Evolutionary conservation across 2,888 invertebrate genomes (phyloP), one percentile per base, ranked within the genome.

Genomic region (Calameuta filiformis): DNA sequence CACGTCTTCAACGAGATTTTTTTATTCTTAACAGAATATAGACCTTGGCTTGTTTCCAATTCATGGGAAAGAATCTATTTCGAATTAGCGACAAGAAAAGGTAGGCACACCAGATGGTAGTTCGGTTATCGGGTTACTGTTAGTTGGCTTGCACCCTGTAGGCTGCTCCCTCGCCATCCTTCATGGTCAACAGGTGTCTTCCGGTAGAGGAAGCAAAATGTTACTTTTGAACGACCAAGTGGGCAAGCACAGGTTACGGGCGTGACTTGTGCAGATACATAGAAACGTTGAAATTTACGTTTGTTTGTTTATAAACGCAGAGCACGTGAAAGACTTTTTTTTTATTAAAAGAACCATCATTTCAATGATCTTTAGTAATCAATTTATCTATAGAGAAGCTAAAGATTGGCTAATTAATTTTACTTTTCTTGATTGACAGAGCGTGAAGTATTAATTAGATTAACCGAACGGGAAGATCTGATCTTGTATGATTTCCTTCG

Each of bases 101-200:
- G 76, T 73, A 68, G 69, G 40, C 73, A 80, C 79, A 84, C 79
- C 89, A 89, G 86, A 89, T 89, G 90, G 87, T 68, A 78, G 81
- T 87, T 85, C 88, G 85, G 89, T 89, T 89, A 84, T 79, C 76
- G 79, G 81, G 82, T 88, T 84, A 84, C 85, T 83, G 84, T 82
- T 81, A 81, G 81, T 83, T 79, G 79, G 81, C 82, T 82, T n/a
- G 81, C 78, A 77, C 78, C 71, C 79, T 56, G 9, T 56, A 23
- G 56, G 56, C 56, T 23, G 23, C 56, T 56, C 56, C 71, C 79
- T 75, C 78, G 79, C 79, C 84, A 77, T 82, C 81, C 80, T 56
- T 83, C 79, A 79, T 83, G 83, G 84, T 86, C 88, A 90, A 90
- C 90, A 90, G 90, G 90, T 90, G 90, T 90, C 85, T 88, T 87